These are phyloP conservation scores for Muschampia plurimacula DNA, from an alignment of 2,888 invertebrate genomes.

Conservation along the genomic window DNA sequence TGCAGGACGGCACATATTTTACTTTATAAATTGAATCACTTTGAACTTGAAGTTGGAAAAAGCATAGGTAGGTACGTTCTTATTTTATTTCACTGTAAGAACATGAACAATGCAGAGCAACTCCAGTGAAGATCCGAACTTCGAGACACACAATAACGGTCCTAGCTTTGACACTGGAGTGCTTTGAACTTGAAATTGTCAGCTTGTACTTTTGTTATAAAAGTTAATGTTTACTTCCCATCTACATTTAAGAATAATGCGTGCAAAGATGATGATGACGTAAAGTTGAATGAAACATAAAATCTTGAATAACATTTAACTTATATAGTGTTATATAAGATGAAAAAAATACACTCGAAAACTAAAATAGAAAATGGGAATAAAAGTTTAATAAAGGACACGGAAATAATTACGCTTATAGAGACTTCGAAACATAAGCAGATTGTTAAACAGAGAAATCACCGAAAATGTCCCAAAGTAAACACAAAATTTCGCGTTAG, in stretches of 20 bases:
- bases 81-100: slow-evolving; percentile 18
- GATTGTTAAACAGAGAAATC: neutral
- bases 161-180: slow-evolving; percentile 12
- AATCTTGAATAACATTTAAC: too few species aligned
- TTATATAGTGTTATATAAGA: too few species aligned
- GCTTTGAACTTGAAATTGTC: slow-evolving; percentile 9
- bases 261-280: too few species aligned
- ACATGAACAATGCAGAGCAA: slow-evolving; percentile 15
- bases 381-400: too few species aligned
- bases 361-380: too few species aligned
- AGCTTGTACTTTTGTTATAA: neutral
- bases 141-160: slow-evolving; percentile 3
- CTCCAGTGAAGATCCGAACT: slow-evolving; percentile 1
- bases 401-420: too few species aligned
- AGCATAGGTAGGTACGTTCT: neutral
- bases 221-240: too few species aligned
- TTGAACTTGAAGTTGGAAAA: neutral
- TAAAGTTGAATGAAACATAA: too few species aligned
- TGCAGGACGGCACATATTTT: slow-evolving; percentile 56
- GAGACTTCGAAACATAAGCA: too few species aligned
- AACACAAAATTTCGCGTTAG: neutral
- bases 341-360: too few species aligned
- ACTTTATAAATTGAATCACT: slow-evolving; percentile 44
- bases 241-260: too few species aligned
- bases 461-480: neutral